These are phyloP conservation scores for Globicephala melas DNA, from an alignment of 2,113 vertebrate genomes.

Conservation along the genomic window DNA sequence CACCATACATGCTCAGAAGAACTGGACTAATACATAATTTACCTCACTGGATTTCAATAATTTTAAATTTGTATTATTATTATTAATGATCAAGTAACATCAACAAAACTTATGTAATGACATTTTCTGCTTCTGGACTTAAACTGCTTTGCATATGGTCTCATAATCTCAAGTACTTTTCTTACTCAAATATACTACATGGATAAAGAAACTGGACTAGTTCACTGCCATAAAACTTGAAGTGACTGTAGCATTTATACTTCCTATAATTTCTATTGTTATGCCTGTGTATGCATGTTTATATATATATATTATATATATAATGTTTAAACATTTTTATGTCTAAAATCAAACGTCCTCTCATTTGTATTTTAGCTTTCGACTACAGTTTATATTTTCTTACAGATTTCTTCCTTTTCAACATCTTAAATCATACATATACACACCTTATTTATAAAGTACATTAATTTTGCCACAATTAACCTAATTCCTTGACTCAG, in stretches of 20 bases:
- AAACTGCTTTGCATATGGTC: neutral
- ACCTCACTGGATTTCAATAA: neutral
- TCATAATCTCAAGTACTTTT: neutral
- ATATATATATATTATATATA: neutral
- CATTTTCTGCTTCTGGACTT: neutral
- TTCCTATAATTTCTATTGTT: neutral
- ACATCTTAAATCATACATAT: neutral
- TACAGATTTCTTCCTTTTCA: neutral
- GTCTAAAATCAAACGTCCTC: neutral
- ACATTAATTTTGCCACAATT: neutral
- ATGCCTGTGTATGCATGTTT: neutral
- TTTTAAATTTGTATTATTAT: neutral
- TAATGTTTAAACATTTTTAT: neutral
- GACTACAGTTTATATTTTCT: neutral
- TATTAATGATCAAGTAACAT: neutral
- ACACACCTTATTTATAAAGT: neutral
- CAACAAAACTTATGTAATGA: neutral
- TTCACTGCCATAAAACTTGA: neutral
- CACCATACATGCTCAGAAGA: neutral
- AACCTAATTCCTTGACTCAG: neutral
- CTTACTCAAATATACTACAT: neutral
- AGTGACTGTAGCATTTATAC: neutral
- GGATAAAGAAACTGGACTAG: neutral
- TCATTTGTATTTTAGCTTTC: neutral
- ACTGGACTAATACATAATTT: neutral